A percentile compares a stretch with the other conserved stretches of the same genome.
Conservation (phyloP, 2,888 invertebrate genomes). For the Cetonia aurata region DNA sequence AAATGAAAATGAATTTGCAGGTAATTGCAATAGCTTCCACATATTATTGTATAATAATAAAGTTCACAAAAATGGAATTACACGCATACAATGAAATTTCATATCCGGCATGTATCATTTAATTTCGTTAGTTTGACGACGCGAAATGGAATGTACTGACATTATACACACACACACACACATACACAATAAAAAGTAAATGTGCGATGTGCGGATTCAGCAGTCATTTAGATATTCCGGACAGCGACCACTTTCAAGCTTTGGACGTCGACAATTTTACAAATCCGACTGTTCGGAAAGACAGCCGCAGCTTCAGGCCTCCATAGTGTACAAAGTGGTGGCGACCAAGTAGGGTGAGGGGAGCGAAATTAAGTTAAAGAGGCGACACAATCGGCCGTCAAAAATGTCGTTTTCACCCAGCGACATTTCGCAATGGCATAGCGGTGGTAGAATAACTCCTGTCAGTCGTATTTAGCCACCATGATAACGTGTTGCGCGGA, state of each 20-base stretch:
- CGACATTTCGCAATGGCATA: constrained; percentile 23
- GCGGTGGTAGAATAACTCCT: constrained; percentile 17
- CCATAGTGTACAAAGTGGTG: not conserved
- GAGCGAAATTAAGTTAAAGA: constrained; percentile 35
- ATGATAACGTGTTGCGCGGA: not conserved
- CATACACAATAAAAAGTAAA: too few relatives aligned
- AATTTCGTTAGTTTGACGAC: too few relatives aligned
- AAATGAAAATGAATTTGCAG: too few relatives aligned
- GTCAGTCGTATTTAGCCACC: constrained; percentile 14
- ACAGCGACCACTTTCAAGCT: constrained; percentile 18
- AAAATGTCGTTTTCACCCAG: constrained; percentile 32
- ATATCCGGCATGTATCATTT: too few relatives aligned
- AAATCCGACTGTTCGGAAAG: constrained; percentile 22
- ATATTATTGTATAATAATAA: too few relatives aligned
- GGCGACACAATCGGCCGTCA: constrained; percentile 29
- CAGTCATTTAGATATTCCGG: constrained; percentile 22
- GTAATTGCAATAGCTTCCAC: too few relatives aligned
- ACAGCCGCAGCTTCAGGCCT: constrained; percentile 9
- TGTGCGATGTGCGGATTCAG: constrained; percentile 4
- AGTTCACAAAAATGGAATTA: too few relatives aligned
- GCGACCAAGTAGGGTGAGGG: not conserved
- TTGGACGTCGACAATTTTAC: constrained; percentile 10
- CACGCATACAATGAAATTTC: too few relatives aligned
- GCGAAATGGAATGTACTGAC: too few relatives aligned
- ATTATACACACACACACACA: too few relatives aligned